Evolutionary conservation across 2,797 vertebrate genomes (phyloP), one percentile per base, ranked within the genome.

Genomic region (Hapalemur alaotrensis): DNA sequence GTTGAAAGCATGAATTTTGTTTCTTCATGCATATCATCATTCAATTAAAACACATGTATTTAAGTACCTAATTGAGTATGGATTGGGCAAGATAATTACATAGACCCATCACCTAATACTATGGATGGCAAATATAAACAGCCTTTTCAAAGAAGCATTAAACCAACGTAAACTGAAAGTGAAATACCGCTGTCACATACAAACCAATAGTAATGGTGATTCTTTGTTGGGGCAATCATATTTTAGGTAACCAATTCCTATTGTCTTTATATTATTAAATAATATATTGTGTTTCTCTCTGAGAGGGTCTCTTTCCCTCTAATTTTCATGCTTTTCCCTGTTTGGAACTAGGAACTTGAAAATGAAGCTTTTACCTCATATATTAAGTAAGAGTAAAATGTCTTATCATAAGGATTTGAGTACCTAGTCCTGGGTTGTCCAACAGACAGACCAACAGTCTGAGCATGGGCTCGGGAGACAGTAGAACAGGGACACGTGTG

Each of bases 71-170:
- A 76, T 35, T 61, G 41, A 61, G 22, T 85, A 73, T 57, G 69
- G 48, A 48, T 63, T 81, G 80, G 79, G 69, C 1, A 67, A 85
- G 61, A 81, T 91, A 91, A 73, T 96, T 57, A 92, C 72, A 43
- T 41, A 73, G 38, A 41, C 54, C 2, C 32, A 61, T 79, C 43
- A 85, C 35, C 54, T 87, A 70, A 67, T 52, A 86, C 22, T 43
- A 59, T 69, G 15, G 15, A 38, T 83, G 82, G 75, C 54, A 81
- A 93, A 79, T 73, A 73, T 4, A 38, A 57, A 69, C 20, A 76
- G 50, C 10, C 23, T 70, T 90, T 93, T 75, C 10, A 80, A 79
- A n/a, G n/a, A 88, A 91, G 7, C 38, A 63, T 70, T 79, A 86
- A 85, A 13, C 13, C 25, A 54, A 61, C 70, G 35, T 72, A 7